Evolutionary conservation across 2,888 invertebrate genomes (phyloP).

Genomic region (Timandra comae): DNA sequence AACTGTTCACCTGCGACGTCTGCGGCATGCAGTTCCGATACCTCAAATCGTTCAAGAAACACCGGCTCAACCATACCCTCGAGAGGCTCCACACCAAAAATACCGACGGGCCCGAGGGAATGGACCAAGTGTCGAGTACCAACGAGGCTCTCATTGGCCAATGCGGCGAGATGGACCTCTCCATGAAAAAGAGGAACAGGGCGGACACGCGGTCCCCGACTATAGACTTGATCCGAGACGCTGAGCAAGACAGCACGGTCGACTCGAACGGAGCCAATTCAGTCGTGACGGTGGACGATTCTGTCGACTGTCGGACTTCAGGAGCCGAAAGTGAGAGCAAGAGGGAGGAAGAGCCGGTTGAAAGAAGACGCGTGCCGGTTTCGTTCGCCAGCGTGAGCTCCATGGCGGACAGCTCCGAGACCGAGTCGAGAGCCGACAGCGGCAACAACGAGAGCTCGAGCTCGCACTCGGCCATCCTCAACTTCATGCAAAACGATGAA

Average conservation of each 20-base stretch:
- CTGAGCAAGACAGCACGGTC: constrained; percentile 83
- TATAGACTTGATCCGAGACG: constrained; percentile 67
- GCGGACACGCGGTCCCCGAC: constrained; percentile 63
- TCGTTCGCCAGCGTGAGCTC: constrained; percentile 74
- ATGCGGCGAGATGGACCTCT: constrained; percentile 77
- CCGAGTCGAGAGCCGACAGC: constrained; percentile 61
- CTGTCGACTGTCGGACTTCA: constrained; percentile 63
- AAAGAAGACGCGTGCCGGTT: constrained; percentile 55
- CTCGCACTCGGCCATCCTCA: constrained; percentile 75
- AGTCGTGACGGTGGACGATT: constrained; percentile 63
- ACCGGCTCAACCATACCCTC: constrained; percentile 89
- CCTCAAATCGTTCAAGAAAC: constrained; percentile 93
- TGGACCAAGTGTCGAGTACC: constrained; percentile 84
- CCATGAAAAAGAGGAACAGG: constrained; percentile 67
- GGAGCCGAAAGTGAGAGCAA: constrained; percentile 59
- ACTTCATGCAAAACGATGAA: constrained; percentile 79
- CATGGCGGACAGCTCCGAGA: constrained; percentile 72
- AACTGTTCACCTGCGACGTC: constrained; percentile 92
- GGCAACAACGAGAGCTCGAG: constrained; percentile 73
- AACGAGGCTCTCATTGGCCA: constrained; percentile 78
- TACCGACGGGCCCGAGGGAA: constrained; percentile 69
- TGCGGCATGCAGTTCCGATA: constrained; percentile 95
- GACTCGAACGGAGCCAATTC: constrained; percentile 79
- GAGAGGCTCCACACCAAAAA: constrained; percentile 87
- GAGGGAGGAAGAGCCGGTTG: constrained; percentile 47